These are phyloP conservation scores for Marmota monax DNA, from an alignment of 2,113 vertebrate genomes.

Conservation along the genomic window DNA sequence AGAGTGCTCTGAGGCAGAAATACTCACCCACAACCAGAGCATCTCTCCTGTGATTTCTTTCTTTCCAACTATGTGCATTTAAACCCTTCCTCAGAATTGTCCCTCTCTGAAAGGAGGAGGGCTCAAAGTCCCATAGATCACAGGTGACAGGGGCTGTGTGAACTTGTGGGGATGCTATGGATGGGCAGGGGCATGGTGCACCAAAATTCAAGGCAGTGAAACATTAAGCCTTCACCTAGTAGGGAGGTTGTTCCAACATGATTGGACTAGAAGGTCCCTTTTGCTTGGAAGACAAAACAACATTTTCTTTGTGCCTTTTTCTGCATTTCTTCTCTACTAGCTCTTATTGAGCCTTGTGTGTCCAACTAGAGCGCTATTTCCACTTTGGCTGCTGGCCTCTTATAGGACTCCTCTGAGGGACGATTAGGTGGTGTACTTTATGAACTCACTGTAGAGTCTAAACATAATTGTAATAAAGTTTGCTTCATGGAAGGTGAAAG, in stretches of 20 bases:
- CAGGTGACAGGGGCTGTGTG: background rate
- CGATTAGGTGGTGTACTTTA: background rate
- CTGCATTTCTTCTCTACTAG: background rate
- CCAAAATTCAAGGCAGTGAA: background rate
- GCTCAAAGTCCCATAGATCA: background rate
- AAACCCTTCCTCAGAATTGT: background rate
- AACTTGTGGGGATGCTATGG: background rate
- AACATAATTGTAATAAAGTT: constrained; percentile 27
- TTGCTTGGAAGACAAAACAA: background rate
- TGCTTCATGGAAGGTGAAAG: background rate
- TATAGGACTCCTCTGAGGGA: background rate
- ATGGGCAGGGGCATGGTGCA: background rate
- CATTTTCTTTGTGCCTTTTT: background rate
- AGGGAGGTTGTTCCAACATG: background rate
- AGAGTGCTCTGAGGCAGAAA: background rate
- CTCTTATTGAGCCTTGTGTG: background rate
- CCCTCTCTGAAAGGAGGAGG: background rate
- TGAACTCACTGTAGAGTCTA: background rate
- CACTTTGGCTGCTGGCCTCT: background rate
- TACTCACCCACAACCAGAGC: background rate
- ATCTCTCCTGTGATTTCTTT: background rate
- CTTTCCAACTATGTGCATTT: background rate
- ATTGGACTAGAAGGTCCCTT: background rate
- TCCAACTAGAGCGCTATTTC: background rate
- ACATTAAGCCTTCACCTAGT: background rate